A percentile compares a stretch with the other conserved stretches of the same genome.
Evolutionary conservation across 2,888 invertebrate genomes (phyloP).

Genomic region (Drosophila maculinotata): DNA sequence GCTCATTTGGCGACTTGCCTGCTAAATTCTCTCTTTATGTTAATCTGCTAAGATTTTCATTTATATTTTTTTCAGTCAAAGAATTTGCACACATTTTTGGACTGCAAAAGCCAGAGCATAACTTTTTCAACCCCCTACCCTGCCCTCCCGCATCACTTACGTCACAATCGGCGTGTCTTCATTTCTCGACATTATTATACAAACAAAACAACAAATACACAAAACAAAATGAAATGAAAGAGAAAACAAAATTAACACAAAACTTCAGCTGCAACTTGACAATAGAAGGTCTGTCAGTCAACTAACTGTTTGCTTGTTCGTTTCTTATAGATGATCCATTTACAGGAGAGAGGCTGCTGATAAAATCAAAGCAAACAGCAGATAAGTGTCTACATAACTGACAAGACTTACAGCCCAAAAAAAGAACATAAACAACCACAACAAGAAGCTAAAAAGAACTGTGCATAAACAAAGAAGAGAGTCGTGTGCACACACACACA

Average conservation of each 20-base stretch:
- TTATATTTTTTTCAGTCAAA: constrained; percentile 25
- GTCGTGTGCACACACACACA: constrained; percentile 39
- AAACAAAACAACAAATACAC: constrained; percentile 24
- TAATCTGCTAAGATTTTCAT: constrained; percentile 62
- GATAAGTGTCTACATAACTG: constrained; percentile 54
- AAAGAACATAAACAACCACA: not conserved
- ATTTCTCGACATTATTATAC: constrained; percentile 62
- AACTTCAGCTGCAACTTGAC: constrained; percentile 30
- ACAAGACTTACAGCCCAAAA: constrained; percentile 54
- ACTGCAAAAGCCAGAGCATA: not conserved
- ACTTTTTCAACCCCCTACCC: constrained; percentile 1
- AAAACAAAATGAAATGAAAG: too few species aligned
- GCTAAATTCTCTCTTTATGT: constrained; percentile 67
- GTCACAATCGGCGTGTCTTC: constrained; percentile 79
- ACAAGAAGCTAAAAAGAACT: constrained; percentile 28
- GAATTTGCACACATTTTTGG: constrained; percentile 49
- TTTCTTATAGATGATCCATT: constrained; percentile 36
- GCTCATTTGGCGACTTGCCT: constrained; percentile 70
- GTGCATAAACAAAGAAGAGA: constrained; percentile 24
- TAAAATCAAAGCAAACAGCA: constrained; percentile 59
- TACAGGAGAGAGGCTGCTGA: constrained; percentile 32
- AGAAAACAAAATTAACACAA: constrained; percentile 28
- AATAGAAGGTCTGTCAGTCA: constrained; percentile 22
- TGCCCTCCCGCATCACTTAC: constrained; percentile 63
- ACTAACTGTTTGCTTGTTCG: constrained; percentile 51